Conservation (phyloP, 2,888 invertebrate species). For the Diogma glabrata region DNA sequence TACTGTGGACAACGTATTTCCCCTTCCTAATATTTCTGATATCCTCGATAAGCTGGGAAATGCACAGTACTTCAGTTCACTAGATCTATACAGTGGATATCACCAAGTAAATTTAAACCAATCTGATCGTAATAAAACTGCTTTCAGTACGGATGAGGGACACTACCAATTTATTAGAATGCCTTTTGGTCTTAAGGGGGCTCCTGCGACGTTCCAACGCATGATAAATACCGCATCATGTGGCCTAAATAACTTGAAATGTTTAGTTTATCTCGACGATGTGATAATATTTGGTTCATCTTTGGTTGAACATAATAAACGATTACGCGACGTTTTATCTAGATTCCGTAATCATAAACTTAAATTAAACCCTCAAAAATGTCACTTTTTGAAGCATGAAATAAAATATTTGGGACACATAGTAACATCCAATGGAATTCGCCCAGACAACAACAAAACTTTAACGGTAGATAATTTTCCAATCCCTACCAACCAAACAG, state of each 20-base stretch:
- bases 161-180: too few relatives aligned
- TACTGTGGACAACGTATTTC: conserved; percentile 19
- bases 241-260: too few relatives aligned
- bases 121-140: too few relatives aligned
- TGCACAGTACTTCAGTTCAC: conserved; percentile 20
- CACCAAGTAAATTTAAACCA: conserved; percentile 22
- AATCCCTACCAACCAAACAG: conserved; percentile 12
- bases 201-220: too few relatives aligned
- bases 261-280: conserved; percentile 25
- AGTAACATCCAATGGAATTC: conserved; percentile 16
- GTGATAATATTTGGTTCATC: conserved; percentile 21
- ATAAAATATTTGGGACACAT: conserved; percentile 25
- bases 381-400: conserved; percentile 20
- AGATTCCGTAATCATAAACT: too few relatives aligned
- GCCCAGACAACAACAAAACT: conserved; percentile 19
- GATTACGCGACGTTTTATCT: too few relatives aligned
- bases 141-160: too few relatives aligned
- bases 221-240: too few relatives aligned
- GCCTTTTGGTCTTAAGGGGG: too few relatives aligned
- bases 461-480: conserved; percentile 16
- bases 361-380: conserved; percentile 21
- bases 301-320: too few relatives aligned
- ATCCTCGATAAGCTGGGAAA: conserved; percentile 21
- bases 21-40: conserved; percentile 20
- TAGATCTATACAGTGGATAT: conserved; percentile 21